Conservation (phyloP, 2,888 invertebrate genomes). For the Callinectes sapidus region DNA sequence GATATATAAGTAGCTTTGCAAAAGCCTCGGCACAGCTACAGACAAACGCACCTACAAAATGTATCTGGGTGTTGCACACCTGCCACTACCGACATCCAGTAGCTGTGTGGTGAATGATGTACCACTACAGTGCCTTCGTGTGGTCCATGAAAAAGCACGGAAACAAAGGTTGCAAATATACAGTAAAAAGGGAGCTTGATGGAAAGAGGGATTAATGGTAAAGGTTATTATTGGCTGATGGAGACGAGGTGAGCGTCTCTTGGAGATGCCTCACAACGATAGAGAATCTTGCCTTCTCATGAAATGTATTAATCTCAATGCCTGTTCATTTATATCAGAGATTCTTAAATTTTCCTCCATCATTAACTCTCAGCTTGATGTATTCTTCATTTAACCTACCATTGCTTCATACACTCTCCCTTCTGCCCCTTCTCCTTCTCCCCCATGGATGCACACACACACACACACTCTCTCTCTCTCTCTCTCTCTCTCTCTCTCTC, state of each 20-base stretch:
- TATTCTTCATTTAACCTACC: too few relatives aligned
- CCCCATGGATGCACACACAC: too few relatives aligned
- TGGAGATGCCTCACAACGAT: neutral
- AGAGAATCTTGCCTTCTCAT: conserved; percentile 4
- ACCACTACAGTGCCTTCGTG: neutral
- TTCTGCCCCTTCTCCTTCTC: too few relatives aligned
- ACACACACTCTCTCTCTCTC: too few relatives aligned
- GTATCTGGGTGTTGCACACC: neutral
- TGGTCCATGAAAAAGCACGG: neutral
- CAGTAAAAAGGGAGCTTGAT: neutral
- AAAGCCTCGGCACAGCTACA: neutral
- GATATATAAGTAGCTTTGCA: neutral
- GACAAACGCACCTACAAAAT: neutral
- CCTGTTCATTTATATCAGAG: neutral
- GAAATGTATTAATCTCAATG: neutral
- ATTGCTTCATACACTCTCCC: too few relatives aligned
- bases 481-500: too few relatives aligned
- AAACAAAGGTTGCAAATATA: neutral
- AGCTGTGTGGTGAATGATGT: neutral
- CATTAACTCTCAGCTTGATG: too few relatives aligned
- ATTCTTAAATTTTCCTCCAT: too few relatives aligned
- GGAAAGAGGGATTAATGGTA: neutral
- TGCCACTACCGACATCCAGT: neutral
- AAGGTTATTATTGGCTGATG: neutral
- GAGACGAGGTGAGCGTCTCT: neutral